Evolutionary conservation across 2,888 invertebrate genomes (phyloP), one percentile per base, ranked within the genome.

Genomic region (Acanthopleura granulata): DNA sequence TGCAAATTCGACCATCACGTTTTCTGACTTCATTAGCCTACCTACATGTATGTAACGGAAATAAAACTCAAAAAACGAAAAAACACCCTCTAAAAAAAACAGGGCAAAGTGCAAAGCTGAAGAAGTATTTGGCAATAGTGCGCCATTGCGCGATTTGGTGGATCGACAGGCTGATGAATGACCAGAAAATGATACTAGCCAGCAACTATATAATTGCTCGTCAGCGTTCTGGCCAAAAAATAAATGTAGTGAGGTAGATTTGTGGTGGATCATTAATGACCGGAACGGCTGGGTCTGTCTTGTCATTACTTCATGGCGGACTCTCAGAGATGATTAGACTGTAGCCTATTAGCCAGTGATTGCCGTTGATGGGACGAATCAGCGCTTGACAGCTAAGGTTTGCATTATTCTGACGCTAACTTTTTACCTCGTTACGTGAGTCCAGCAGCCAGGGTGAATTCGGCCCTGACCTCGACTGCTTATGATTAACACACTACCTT

Each of bases 231-330:
- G 22, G 22, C n/a, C 18, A 57, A 57, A 57, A 57, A 57, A 57
- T 57, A 57, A 57, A 57, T 57, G n/a, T 57, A 57, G n/a, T 57
- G 57, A n/a, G 57, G 57, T 57, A 57, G n/a, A 22, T 57, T 57
- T 22, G 57, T 22, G n/a, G 22, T 57, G 3, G 57, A 22, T 18
- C 57, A 22, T 22, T 57, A 57, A 57, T 57, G 57, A 57, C 57
- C 57, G 57, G 57, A 57, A 57, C 57, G 57, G 57, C n/a, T 22
- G n/a, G 57, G n/a, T 22, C 57, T 12, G 57, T 57, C 57, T 57
- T 57, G 57, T 57, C 57, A 57, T 57, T 57, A 57, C 22, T 57
- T 57, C 22, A n/a, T 57, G 18, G 18, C 18, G n/a, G 22, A 57
- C 18, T 57, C n/a, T 18, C 22, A 1, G 57, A 57, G 57, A 57